These are phyloP conservation scores for Drosophila neonasuta DNA, from an alignment of 2,888 invertebrate genomes.

Conservation along the genomic window DNA sequence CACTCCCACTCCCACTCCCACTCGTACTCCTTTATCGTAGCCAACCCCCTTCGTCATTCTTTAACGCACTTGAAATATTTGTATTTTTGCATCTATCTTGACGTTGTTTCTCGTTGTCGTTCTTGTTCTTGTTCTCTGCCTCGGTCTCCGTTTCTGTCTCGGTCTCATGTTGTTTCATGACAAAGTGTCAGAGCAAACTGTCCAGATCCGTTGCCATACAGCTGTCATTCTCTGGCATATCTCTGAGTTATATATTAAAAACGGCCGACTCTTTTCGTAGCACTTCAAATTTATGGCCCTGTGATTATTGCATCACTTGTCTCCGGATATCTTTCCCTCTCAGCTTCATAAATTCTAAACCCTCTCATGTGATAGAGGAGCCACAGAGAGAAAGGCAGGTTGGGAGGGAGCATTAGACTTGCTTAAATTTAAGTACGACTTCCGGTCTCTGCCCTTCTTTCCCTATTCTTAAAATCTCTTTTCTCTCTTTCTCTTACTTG, in stretches of 20 bases:
- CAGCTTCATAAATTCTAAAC: constrained; percentile 44
- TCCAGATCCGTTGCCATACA: constrained; percentile 55
- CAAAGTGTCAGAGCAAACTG: constrained; percentile 63
- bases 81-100: constrained; percentile 59
- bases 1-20: not conserved
- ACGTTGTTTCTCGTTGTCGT: constrained; percentile 26
- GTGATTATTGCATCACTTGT: constrained; percentile 75
- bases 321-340: constrained; percentile 55
- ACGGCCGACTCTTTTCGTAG: constrained; percentile 53
- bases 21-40: not conserved
- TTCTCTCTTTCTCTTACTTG: constrained; percentile 3
- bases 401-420: constrained; percentile 5
- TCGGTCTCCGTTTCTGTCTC: constrained; percentile 37
- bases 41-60: constrained; percentile 17
- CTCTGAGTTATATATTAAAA: constrained; percentile 68
- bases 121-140: constrained; percentile 5
- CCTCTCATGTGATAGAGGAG: constrained; percentile 12
- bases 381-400: not conserved
- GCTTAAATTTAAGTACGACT: constrained; percentile 53
- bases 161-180: constrained; percentile 49
- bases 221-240: constrained; percentile 64
- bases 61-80: constrained; percentile 47
- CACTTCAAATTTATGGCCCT: constrained; percentile 66
- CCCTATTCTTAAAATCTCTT: not conserved
- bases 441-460: constrained; percentile 36